A percentile compares a stretch with the other conserved stretches of the same genome.
Conservation (phyloP, 2,113 vertebrate species). For the Chloroceryle aenea region DNA sequence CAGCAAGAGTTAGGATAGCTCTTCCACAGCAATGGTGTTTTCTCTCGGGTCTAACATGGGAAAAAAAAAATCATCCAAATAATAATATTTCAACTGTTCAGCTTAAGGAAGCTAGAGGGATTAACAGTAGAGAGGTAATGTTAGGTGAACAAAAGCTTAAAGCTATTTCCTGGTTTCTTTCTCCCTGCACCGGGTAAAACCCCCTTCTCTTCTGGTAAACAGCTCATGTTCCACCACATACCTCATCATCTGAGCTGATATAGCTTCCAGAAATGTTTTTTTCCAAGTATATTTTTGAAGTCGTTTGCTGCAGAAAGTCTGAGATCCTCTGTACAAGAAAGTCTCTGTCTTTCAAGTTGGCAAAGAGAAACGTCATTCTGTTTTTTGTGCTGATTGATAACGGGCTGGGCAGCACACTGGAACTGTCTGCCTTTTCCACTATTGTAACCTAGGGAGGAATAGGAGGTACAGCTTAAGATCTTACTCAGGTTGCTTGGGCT, state of each 20-base stretch:
- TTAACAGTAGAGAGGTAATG: neutral
- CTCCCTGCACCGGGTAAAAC: neutral
- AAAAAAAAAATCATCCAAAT: neutral
- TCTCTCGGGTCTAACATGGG: neutral
- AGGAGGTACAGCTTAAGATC: neutral
- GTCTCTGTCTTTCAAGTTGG: conserved; percentile 95
- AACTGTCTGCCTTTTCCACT: conserved; percentile 98
- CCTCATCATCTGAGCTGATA: conserved; percentile 94
- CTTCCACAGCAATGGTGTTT: neutral
- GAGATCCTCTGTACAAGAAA: conserved; percentile 98
- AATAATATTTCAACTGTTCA: neutral
- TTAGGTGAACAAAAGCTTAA: neutral
- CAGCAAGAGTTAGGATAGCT: neutral
- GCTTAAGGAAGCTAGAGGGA: neutral
- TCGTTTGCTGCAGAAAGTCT: conserved; percentile 96
- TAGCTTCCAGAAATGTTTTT: conserved; percentile 88
- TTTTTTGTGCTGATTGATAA: conserved; percentile 98
- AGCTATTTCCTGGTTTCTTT: neutral
- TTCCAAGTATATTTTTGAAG: conserved; percentile 90
- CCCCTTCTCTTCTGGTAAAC: neutral
- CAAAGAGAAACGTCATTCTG: conserved; percentile 98
- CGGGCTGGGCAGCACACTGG: conserved; percentile 93
- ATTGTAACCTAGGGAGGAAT: conserved; percentile 89
- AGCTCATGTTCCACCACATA: conserved; percentile 24
- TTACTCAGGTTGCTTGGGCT: neutral